Conservation (phyloP, 2,888 invertebrate genomes). For the Rhamnusium bicolor region DNA sequence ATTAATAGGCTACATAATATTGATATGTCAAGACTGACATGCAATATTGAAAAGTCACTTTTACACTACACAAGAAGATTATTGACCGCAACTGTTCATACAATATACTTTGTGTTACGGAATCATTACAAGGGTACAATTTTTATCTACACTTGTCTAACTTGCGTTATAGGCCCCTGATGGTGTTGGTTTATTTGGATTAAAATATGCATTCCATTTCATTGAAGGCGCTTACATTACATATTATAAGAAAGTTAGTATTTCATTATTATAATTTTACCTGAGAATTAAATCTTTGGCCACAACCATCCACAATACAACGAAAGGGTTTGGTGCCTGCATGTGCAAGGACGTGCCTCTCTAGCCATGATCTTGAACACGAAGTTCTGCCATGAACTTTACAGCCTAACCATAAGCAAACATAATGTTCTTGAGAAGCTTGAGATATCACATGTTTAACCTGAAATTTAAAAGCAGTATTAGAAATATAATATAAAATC, state of each 20-base stretch:
- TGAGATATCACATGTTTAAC: slow-evolving; percentile 89
- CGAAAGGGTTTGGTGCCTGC: slow-evolving; percentile 94
- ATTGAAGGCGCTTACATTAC: too few species aligned
- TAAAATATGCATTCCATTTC: too few species aligned
- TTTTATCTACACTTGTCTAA: too few species aligned
- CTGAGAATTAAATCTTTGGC: slow-evolving; percentile 89
- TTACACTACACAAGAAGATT: too few species aligned
- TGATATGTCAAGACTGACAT: too few species aligned
- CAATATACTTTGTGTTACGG: too few species aligned
- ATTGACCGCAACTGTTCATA: too few species aligned
- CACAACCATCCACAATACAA: slow-evolving; percentile 96
- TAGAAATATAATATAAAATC: neutral
- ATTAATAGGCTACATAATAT: too few species aligned
- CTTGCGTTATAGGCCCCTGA: too few species aligned
- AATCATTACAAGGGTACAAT: too few species aligned
- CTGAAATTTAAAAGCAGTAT: slow-evolving; percentile 71
- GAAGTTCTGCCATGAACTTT: slow-evolving; percentile 95
- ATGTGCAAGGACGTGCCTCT: slow-evolving; percentile 92
- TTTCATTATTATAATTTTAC: slow-evolving; percentile 71
- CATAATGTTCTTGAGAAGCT: slow-evolving; percentile 86
- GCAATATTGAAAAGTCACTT: too few species aligned
- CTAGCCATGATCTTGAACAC: slow-evolving; percentile 93
- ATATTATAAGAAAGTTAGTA: neutral
- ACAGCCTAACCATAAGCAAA: slow-evolving; percentile 94
- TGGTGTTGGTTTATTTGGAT: too few species aligned